Evolutionary conservation across 2,888 invertebrate genomes (phyloP), one percentile per base, ranked within the genome.

Genomic region (Athalia circularis): DNA sequence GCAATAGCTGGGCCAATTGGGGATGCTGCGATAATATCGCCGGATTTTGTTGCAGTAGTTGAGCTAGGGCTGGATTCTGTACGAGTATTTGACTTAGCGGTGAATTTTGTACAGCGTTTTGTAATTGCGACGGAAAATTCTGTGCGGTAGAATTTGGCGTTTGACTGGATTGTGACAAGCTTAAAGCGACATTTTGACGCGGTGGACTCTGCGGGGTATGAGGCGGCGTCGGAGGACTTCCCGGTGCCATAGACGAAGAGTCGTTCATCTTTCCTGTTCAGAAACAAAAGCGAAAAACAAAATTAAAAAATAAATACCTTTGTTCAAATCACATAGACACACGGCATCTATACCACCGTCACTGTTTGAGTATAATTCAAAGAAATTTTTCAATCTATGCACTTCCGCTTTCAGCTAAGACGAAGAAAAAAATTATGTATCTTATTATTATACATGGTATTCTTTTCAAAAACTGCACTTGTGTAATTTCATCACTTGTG

Each of bases 121-220:
- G 85, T 5, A 86, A 70, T 11, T 86, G 79, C 61, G 77, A 81
- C 48, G 76, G 83, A 70, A 85, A 76, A 77, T 82, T 85, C 65
- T 85, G 84, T 5, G 82, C 82, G 54, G 82, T 85, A 9, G 86
- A 81, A 77, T 86, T 87, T 54, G 87, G 85, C 0, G 87, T 87
- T 80, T 87, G 87, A 79, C 87, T 85, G 70, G 88, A 88, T 65
- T 89, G 89, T 70, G 83, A 84, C 67, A 84, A 79, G 78, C 83
- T 83, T 45, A 54, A 62, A 82, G 64, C 82, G 68, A 85, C 83
- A 83, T 87, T 88, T 80, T 87, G 89, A 9, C 90, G 85, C 6
- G 88, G 87, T 29, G 90, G 90, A 80, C 90, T 90, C 80, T 90
- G 89, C 1, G 90, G 90, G 4, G 90, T 90, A 83, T 90, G 89